A percentile compares a stretch with the other conserved stretches of the same genome.
Conservation (phyloP, 2,113 vertebrate species). For the Clupea harengus region DNA sequence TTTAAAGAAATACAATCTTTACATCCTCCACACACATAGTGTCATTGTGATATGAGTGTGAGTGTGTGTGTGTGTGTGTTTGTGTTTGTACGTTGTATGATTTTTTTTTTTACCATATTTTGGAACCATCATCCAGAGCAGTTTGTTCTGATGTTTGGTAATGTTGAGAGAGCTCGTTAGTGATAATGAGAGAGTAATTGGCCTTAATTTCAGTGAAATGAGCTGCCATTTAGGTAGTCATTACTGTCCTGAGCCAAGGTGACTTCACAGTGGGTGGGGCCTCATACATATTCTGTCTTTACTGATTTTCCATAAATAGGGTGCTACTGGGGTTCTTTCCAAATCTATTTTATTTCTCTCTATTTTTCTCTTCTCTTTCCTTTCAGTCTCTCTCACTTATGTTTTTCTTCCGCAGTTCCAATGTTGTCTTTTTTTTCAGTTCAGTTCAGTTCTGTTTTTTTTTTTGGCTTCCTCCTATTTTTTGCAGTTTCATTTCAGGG, state of each 20-base stretch:
- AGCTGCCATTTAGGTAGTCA: background rate
- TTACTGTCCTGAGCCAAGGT: background rate
- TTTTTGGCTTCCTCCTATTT: too few species aligned
- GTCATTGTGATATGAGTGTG: background rate
- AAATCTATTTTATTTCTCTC: background rate
- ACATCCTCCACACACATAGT: too few species aligned
- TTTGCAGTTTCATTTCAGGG: too few species aligned
- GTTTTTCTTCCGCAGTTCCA: background rate
- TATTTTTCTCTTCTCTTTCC: slow-evolving; percentile 10
- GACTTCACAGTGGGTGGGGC: background rate
- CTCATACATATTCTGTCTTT: background rate
- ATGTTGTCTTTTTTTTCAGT: too few species aligned
- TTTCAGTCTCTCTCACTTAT: background rate
- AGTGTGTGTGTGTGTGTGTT: background rate
- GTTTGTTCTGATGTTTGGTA: background rate
- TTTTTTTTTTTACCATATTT: background rate
- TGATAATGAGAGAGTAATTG: background rate
- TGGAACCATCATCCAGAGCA: background rate
- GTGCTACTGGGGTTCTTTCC: background rate
- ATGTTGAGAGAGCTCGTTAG: background rate
- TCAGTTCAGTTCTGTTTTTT: too few species aligned
- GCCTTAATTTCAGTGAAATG: background rate
- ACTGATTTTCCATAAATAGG: background rate
- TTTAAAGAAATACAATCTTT: too few species aligned
- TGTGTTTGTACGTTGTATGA: background rate